These are phyloP conservation scores for Drosophila auraria DNA, from an alignment of 1,140 invertebrate species.

Conservation along the genomic window DNA sequence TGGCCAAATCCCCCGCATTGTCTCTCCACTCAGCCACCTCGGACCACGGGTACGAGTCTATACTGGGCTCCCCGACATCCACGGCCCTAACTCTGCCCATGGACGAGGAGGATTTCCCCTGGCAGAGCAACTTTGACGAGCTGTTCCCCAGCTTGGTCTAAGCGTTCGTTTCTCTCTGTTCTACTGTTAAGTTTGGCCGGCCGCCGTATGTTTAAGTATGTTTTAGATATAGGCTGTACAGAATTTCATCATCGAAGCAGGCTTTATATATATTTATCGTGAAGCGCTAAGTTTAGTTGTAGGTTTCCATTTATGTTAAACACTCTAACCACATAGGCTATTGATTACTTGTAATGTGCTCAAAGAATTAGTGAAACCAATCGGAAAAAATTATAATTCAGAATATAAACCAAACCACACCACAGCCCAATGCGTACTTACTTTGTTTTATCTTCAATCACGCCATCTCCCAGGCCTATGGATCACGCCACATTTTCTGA, in stretches of 20 bases:
- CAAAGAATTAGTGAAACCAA: conserved; percentile 61
- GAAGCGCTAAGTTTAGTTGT: conserved; percentile 52
- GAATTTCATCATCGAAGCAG: conserved; percentile 65
- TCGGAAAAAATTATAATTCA: conserved; percentile 52
- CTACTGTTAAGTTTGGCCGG: conserved; percentile 62
- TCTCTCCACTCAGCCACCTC: conserved; percentile 84
- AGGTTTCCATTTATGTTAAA: conserved; percentile 80
- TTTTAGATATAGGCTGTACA: conserved; percentile 63
- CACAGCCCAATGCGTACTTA: conserved; percentile 9
- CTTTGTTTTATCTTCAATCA: conserved; percentile 4
- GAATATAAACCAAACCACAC: conserved; percentile 59
- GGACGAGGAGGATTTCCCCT: conserved; percentile 69
- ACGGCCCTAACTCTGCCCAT: conserved; percentile 33
- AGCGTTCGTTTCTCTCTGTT: conserved; percentile 51
- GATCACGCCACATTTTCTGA: conserved; percentile 33
- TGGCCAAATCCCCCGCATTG: conserved; percentile 74
- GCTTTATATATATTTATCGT: conserved; percentile 65
- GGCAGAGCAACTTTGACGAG: conserved; percentile 78
- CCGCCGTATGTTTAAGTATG: conserved; percentile 57
- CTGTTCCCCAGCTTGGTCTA: conserved; percentile 78
- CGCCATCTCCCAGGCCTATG: conserved; percentile 2
- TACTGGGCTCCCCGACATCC: conserved; percentile 85
- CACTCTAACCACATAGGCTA: conserved; percentile 66
- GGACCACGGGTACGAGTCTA: conserved; percentile 87
- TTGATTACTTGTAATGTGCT: conserved; percentile 68